Conservation (phyloP, 2,113 vertebrate genomes). For the Brienomyrus longianalis region DNA sequence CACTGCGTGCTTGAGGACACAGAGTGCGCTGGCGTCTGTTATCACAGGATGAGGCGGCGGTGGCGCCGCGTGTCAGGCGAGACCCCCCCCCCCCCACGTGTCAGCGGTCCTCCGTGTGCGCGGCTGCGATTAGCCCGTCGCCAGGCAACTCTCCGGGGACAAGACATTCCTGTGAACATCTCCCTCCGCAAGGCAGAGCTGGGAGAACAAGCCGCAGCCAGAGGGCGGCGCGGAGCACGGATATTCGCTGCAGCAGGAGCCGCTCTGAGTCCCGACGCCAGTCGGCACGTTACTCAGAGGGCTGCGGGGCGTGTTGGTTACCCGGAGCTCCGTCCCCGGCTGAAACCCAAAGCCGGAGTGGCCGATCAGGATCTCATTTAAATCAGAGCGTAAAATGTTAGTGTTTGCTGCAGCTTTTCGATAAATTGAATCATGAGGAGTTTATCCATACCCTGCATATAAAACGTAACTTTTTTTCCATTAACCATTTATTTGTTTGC, state of each 20-base stretch:
- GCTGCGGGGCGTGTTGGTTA: background rate
- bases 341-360: background rate
- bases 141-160: constrained; percentile 7
- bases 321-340: background rate
- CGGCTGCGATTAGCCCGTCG: background rate
- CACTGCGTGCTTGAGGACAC: background rate
- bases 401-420: no score
- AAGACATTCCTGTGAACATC: background rate
- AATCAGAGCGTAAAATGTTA: no score
- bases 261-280: background rate
- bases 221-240: background rate
- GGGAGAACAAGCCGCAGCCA: background rate
- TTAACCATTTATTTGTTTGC: background rate
- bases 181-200: background rate
- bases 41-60: background rate
- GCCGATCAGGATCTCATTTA: background rate
- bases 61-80: background rate
- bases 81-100: background rate
- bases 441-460: background rate
- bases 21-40: background rate
- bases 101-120: background rate
- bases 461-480: background rate
- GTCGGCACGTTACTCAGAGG: background rate
- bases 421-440: background rate
- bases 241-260: background rate